Conservation (phyloP, 2,113 vertebrate genomes). For the cattle (Bos taurus) region ARS-UCD2.0 NC_037345.1:7149501-7150000, state of each 20-base stretch:
- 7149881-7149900: not conserved
- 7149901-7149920: not conserved
- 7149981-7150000: not conserved
- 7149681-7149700: not conserved
- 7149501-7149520: too few relatives aligned
- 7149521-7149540: not conserved
- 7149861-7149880: not conserved
- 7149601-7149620: not conserved
- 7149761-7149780: too few relatives aligned
- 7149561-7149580: not conserved
- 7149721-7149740: not conserved
- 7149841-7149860: not conserved
- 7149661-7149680: not conserved
- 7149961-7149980: not conserved
- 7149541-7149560: not conserved
- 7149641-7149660: not conserved
- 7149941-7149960: not conserved
- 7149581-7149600: not conserved
- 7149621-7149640: not conserved
- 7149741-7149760: not conserved
- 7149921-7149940: not conserved
- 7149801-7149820: not conserved
- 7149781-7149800: not conserved
- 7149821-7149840: not conserved
- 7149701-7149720: fast-evolving